These are phyloP conservation scores for Lepidurus couesii DNA, from an alignment of 1,140 invertebrate species.

Conservation along the genomic window DNA sequence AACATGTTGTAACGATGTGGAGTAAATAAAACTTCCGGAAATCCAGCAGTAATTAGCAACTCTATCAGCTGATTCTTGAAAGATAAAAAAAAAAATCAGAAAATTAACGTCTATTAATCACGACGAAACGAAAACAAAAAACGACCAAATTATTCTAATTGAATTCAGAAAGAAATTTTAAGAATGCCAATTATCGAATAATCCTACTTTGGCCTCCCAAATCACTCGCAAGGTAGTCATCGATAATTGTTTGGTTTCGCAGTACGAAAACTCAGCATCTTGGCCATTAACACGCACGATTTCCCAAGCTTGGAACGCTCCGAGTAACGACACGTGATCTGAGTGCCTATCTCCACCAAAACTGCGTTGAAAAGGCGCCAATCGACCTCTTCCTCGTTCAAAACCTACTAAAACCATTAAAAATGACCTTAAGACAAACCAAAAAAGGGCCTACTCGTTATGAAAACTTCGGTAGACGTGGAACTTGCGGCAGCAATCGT, in stretches of 20 bases:
- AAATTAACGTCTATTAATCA: background rate
- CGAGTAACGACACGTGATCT: constrained; percentile 91
- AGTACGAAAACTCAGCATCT: constrained; percentile 73
- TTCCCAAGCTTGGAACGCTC: constrained; percentile 86
- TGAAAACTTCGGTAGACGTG: constrained; percentile 86
- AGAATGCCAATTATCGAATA: background rate
- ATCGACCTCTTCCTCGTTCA: constrained; percentile 49
- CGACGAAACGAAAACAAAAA: background rate
- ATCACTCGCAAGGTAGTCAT: constrained; percentile 82
- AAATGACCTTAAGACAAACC: background rate
- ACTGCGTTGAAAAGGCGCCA: constrained; percentile 69
- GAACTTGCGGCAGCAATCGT: constrained; percentile 91
- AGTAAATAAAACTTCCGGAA: constrained; percentile 47
- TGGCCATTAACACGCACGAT: constrained; percentile 65
- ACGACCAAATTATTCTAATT: too few species aligned
- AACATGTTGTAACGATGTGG: constrained; percentile 44
- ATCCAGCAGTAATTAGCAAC: constrained; percentile 71
- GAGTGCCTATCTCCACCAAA: constrained; percentile 80
- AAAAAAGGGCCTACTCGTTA: constrained; percentile 49
- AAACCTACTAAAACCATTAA: constrained; percentile 38
- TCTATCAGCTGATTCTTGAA: constrained; percentile 69
- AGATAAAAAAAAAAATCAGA: background rate
- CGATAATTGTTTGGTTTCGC: constrained; percentile 83
- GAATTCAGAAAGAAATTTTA: too few species aligned
- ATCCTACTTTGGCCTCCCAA: constrained; percentile 72